Base-by-base conservation (phyloP, 2,888 invertebrate genomes). In the Lasioglossum villosulum region DNA sequence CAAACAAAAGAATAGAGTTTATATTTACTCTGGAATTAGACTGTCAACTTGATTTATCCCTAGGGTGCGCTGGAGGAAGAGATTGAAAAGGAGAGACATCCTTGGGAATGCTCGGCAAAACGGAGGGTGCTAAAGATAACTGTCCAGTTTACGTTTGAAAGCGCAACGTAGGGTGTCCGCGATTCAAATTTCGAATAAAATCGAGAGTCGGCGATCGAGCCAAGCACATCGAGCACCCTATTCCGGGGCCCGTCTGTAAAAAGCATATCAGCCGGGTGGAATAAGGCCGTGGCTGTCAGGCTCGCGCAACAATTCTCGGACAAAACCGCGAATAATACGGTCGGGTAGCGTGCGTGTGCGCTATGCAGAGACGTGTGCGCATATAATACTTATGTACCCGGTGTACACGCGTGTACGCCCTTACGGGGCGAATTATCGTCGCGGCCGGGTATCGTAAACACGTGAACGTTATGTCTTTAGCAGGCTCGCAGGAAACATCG, bases 381-480 rank as follows among this genome's bases (percentile, higher is more conserved):
- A 5, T 14, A 30, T 59, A 59, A 59, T 59, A 14, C 27, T 59
- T 4, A 1, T 27, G 27, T 59, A 14, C 0, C 27, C 27, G 27
- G 27, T n/a, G 81, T 71, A 72, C 66, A 73, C 39, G 59, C 52
- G 86, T 42, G 81, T 71, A 78, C 80, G 80, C 81, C 82, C 80
- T 88, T 84, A 78, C 81, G n/a, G 80, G 80, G 79, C 83, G 85
- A 88, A 89, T 90, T 88, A 84, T 79, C 86, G 84, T 84, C 88
- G 74, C 78, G 76, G 48, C 66, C 66, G 27, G 52, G 77, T 78
- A 87, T 80, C 85, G 85, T 90, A 90, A 90, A 90, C 83, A 90
- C 63, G 83, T 37, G 78, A 80, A 90, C 82, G 90, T 90, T 88
- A 90, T 90, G 89, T 85, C 86, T 86, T 87, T 78, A 85, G 85